Evolutionary conservation across 2,888 invertebrate genomes (phyloP), one percentile per base, ranked within the genome.

Genomic region (Flexamia atlantica): DNA sequence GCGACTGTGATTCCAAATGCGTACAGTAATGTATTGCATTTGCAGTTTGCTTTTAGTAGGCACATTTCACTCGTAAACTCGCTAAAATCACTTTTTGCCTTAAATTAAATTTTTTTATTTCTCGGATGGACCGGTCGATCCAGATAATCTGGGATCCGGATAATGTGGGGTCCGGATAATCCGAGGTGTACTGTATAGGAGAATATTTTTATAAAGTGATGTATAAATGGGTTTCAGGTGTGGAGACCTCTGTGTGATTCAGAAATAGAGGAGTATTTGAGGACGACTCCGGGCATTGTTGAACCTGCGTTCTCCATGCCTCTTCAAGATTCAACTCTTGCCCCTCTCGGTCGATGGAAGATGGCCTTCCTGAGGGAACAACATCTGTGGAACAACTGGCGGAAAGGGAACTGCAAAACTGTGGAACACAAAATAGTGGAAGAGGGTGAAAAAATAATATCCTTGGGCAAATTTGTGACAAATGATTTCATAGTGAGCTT

Each of bases 371-470:
- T 84, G 81, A 83, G 84, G 32, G 85, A 86, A 36, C 76, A 83
- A 28, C 79, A 83, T 60, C 46, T 86, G 7, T 80, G 79, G 30
- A 74, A 53, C 14, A 86, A 86, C 72, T 86, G 86, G 86, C 82
- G 81, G 20, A 64, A 53, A 20, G 86, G 86, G 10, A 28, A 83
- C 30, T 84, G 25, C 68, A 36, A 53, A 30, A 68, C 60, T 46
- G 46, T 46, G 17, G 46, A 46, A 12, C 46, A 46, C 46, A 12
- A 17, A 46, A 3, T 46, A 12, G 46, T 3, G 46, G 17, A 46
- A n/a, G n/a, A n/a, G n/a, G n/a, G n/a, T n/a, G n/a, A n/a, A 9
- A 46, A 14, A 17, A 46, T 14, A 12, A 46, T 12, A 46, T 46
- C 46, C 12, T 46, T 46, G 46, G 46, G 14, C 2, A 9, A 12